These are phyloP conservation scores for Torymus aiolomorphi DNA, from an alignment of 2,888 invertebrate species.

Conservation along the genomic window DNA sequence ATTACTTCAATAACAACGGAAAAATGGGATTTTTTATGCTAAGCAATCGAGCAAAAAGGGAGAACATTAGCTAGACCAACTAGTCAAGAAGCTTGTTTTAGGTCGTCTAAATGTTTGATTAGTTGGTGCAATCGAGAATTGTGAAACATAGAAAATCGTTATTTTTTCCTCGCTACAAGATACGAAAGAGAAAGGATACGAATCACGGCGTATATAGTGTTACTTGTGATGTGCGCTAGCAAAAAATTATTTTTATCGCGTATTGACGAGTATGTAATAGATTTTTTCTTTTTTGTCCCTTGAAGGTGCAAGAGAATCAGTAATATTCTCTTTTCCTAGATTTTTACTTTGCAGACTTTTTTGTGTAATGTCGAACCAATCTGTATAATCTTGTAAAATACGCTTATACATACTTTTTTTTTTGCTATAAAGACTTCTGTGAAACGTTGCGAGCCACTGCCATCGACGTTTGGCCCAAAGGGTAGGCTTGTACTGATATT, in stretches of 20 bases:
- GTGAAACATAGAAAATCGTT: constrained; percentile 18
- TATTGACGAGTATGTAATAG: constrained; percentile 27
- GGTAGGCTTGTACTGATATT: constrained; percentile 7
- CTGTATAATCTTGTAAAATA: constrained; percentile 58
- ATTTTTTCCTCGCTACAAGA: constrained; percentile 20
- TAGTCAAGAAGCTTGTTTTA: background rate
- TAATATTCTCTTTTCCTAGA: constrained; percentile 51
- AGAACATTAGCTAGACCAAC: background rate
- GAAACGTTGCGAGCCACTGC: constrained; percentile 40
- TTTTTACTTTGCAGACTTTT: constrained; percentile 48
- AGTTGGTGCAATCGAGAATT: constrained; percentile 20
- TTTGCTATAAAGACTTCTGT: constrained; percentile 49
- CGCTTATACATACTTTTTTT: constrained; percentile 54
- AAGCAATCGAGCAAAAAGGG: background rate
- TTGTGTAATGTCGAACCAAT: constrained; percentile 44
- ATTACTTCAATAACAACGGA: constrained; percentile 15
- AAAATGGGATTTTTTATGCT: constrained; percentile 29
- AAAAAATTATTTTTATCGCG: constrained; percentile 36
- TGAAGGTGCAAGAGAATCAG: constrained; percentile 45
- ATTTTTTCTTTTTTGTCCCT: constrained; percentile 34
- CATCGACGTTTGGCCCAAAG: constrained; percentile 12
- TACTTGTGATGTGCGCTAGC: constrained; percentile 34
- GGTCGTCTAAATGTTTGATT: constrained; percentile 4
- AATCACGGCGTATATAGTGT: constrained; percentile 23
- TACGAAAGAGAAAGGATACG: constrained; percentile 20